Evolutionary conservation across 1,140 invertebrate genomes (phyloP), one percentile per base, ranked within the genome.

Genomic region (Cephus cinctus): DNA sequence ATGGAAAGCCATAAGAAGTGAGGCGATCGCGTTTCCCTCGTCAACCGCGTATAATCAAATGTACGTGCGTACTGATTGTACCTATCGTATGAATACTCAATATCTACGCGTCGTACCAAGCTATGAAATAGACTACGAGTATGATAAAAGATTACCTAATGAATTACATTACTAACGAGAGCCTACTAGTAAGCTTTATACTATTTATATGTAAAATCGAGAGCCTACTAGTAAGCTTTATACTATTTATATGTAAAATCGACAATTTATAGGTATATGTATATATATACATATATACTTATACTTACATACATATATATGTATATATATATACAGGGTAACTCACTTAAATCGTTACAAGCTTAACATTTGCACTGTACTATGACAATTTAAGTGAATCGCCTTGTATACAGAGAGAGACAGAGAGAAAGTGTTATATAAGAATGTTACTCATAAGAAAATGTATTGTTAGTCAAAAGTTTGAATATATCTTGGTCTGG

Each of bases 121-220:
- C 53, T 59, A 48, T 49, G 46, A 56, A 54, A 44, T 56, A 56
- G 52, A 40, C 47, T 32, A 44, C 31, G 22, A n/a, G 35, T 12
- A 36, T 8, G 15, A 36, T 8, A 15, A 8, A 15, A 57, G 51
- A 57, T 54, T 46, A 58, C 44, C 25, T 56, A 58, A 57, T 59
- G 43, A 63, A 65, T 62, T 62, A 56, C 57, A 59, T 65, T 62
- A 61, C 50, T 44, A 61, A 63, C 54, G 59, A 63, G 55, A 63
- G 63, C 63, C 63, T 66, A 63, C 56, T 66, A 66, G 63, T 66
- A 63, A 66, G 63, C 63, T 66, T 66, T 66, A 57, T 66, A 66
- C 61, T 61, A 63, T 61, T 63, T 63, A 65, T 65, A 65, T 59
- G 56, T 53, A 52, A 49, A 50, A 49, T n/a, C n/a, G n/a, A 43